Conservation (phyloP, 2,113 vertebrate species). For the Castor canadensis region DNA sequence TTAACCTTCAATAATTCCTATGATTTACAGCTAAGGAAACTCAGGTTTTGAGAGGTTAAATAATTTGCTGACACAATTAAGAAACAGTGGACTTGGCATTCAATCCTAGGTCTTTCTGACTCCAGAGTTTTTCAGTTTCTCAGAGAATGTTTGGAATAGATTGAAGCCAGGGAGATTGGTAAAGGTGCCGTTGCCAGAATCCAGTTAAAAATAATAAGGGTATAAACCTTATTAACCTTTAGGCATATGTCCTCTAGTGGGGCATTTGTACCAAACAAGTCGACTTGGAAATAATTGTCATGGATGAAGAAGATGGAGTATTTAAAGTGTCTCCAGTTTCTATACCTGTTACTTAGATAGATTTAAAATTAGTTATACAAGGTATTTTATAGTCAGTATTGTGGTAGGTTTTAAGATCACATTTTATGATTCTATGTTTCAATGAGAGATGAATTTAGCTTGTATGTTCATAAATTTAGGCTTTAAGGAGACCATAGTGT, state of each 20-base stretch:
- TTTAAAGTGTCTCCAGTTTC: not conserved
- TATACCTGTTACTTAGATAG: not conserved
- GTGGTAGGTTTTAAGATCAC: not conserved
- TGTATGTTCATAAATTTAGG: conserved; percentile 3
- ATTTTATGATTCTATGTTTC: conserved; percentile 6
- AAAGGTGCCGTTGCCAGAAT: not conserved
- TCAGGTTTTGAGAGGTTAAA: conserved; percentile 15
- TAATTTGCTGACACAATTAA: not conserved
- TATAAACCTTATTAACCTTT: too few relatives aligned
- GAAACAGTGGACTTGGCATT: not conserved
- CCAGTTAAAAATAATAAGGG: not conserved
- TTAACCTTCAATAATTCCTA: not conserved
- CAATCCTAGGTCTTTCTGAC: not conserved
- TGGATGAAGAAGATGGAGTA: not conserved
- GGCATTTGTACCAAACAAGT: not conserved
- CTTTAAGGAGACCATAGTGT: not conserved
- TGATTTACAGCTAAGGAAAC: conserved; percentile 2
- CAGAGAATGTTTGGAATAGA: not conserved
- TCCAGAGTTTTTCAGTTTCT: not conserved
- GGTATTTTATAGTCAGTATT: not conserved
- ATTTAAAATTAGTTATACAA: not conserved
- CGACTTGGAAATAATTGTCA: not conserved
- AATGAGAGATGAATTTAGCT: conserved; percentile 30
- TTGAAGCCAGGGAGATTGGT: not conserved
- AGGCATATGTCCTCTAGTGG: too few relatives aligned